phyloP scores from a whole-genome alignment of 2,888 invertebrate species.

The Morinoia aosen region DNA sequence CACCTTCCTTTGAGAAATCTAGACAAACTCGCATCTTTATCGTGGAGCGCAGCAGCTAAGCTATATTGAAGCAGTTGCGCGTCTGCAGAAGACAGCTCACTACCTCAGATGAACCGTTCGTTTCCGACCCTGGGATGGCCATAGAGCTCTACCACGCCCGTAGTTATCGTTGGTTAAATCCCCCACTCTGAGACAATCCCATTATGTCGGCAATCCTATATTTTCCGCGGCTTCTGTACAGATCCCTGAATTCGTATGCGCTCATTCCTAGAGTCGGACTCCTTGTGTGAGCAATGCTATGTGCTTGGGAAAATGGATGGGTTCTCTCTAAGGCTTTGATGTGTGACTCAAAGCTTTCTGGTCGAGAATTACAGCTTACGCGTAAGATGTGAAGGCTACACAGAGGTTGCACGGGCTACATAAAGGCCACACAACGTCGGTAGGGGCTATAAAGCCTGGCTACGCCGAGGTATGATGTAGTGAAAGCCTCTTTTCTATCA shows the following conservation, averaged over 20 bases:
- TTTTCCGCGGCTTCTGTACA: background rate
- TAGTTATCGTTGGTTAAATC: background rate
- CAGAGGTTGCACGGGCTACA: background rate
- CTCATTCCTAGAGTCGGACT: background rate
- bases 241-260: background rate
- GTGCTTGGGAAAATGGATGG: background rate
- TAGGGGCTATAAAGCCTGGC: background rate
- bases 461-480: background rate
- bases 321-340: background rate
- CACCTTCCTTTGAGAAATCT: too few relatives aligned
- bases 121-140: background rate
- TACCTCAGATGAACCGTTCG: background rate
- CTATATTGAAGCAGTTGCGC: background rate
- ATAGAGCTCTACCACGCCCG: background rate
- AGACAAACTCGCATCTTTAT: too few relatives aligned
- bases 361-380: background rate
- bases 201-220: conserved; percentile 15
- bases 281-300: background rate
- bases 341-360: background rate
- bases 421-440: background rate
- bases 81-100: background rate
- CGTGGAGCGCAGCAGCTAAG: background rate
- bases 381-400: background rate
- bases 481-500: background rate
- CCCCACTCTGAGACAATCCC: conserved; percentile 13